phyloP scores from a whole-genome alignment of 1,140 invertebrate genomes.

The Portunus trituberculatus region DNA sequence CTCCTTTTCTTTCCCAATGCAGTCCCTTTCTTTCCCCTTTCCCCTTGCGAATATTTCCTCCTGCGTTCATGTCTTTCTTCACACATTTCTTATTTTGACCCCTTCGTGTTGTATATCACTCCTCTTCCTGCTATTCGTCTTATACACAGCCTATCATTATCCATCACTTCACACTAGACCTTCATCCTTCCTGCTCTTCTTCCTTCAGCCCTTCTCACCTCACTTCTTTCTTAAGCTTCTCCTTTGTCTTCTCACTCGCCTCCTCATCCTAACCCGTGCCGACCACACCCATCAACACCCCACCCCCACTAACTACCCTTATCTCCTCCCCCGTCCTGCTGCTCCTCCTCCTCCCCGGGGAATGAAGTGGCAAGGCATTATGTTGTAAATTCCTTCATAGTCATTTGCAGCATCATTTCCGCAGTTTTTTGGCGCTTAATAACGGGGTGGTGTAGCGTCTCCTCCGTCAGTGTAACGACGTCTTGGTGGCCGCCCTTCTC shows the following conservation, averaged over 20 bases:
- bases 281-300: too few species aligned
- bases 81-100: not conserved
- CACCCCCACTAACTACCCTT: too few species aligned
- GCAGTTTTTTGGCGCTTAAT: not conserved
- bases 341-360: not conserved
- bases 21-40: too few species aligned
- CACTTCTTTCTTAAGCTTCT: too few species aligned
- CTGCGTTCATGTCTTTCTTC: not conserved
- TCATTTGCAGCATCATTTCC: conserved; percentile 21
- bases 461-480: not conserved
- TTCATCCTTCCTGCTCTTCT: too few species aligned
- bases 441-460: conserved; percentile 16
- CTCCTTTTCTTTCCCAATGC: too few species aligned
- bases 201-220: too few species aligned
- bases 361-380: not conserved
- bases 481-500: not conserved
- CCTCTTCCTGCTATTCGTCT: not conserved
- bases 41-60: too few species aligned
- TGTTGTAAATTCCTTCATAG: not conserved
- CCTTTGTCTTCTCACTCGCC: too few species aligned
- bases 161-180: too few species aligned
- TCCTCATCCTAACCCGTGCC: not conserved
- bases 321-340: too few species aligned
- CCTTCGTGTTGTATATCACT: not conserved
- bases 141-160: too few species aligned